Percentiles rank a stretch among this genome's conserved stretches.
Evolutionary conservation across 2,797 vertebrate species (phyloP).

Genomic region (Esox lucius): DNA sequence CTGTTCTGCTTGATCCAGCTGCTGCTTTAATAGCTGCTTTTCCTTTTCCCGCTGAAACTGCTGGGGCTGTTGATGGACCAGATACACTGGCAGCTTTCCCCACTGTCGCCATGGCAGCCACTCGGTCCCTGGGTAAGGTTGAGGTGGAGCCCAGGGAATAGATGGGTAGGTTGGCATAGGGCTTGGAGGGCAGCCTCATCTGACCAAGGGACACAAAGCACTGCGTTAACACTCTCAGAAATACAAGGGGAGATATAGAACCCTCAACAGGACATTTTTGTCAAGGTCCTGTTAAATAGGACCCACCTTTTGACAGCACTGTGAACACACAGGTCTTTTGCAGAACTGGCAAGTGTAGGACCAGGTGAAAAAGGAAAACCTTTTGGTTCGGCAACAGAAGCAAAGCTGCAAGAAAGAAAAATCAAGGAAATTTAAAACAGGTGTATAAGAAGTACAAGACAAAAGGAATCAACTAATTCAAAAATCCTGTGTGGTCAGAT

Average conservation of each 20-base stretch:
- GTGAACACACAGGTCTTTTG: constrained; percentile 96
- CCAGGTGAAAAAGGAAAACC: constrained; percentile 98
- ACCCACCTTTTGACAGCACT: constrained; percentile 96
- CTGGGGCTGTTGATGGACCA: constrained; percentile 24
- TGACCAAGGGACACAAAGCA: constrained; percentile 49
- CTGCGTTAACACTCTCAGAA: constrained; percentile 5
- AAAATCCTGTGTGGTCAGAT: neutral
- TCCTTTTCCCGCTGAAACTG: constrained; percentile 33
- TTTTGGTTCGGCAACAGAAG: constrained; percentile 94
- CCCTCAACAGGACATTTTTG: neutral
- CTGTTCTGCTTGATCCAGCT: constrained; percentile 24
- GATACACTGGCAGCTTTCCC: constrained; percentile 59
- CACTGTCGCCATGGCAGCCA: constrained; percentile 50
- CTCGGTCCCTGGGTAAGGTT: constrained; percentile 82
- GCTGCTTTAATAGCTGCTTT: constrained; percentile 18
- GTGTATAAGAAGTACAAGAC: neutral
- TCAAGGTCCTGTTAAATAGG: neutral
- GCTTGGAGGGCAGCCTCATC: constrained; percentile 97
- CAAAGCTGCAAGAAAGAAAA: constrained; percentile 81
- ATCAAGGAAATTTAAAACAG: constrained; percentile 6
- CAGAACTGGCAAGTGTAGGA: constrained; percentile 98
- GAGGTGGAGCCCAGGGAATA: constrained; percentile 92
- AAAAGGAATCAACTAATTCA: neutral
- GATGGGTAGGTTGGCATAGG: constrained; percentile 92
- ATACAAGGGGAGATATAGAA: neutral